phyloP scores from a whole-genome alignment of 1,140 invertebrate genomes.

The Potamilus streckersoni region DNA sequence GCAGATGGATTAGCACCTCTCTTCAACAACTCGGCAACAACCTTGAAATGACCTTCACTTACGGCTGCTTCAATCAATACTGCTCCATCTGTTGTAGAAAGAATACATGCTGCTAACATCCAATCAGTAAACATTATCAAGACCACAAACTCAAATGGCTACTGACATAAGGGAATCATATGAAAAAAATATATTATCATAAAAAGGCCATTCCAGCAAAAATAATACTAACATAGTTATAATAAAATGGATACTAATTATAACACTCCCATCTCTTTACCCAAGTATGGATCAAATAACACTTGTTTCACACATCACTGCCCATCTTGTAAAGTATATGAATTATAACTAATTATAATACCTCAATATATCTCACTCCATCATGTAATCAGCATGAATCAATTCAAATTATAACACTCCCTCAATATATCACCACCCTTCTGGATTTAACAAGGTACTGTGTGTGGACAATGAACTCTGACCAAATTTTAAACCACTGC shows the following conservation, averaged over 20 bases:
- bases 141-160: background rate
- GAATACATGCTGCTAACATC: background rate
- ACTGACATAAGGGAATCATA: background rate
- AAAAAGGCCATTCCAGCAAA: background rate
- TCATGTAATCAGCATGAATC: too few relatives aligned
- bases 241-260: background rate
- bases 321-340: too few relatives aligned
- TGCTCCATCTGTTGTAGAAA: slow-evolving; percentile 23
- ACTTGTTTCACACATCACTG: too few relatives aligned
- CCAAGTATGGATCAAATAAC: too few relatives aligned
- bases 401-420: background rate
- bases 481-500: too few relatives aligned
- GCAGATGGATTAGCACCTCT: slow-evolving; percentile 35
- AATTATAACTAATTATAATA: too few relatives aligned
- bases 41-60: slow-evolving; percentile 41
- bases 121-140: background rate
- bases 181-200: background rate
- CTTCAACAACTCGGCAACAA: slow-evolving; percentile 41
- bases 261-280: too few relatives aligned
- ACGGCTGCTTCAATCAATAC: slow-evolving; percentile 36
- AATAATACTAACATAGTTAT: background rate
- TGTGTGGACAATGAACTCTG: too few relatives aligned
- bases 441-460: too few relatives aligned
- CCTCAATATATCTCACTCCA: too few relatives aligned
- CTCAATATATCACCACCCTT: too few relatives aligned